A percentile compares a stretch with the other conserved stretches of the same genome.
Conservation (phyloP, 2,888 invertebrate genomes). For the Meloe dianella region DNA sequence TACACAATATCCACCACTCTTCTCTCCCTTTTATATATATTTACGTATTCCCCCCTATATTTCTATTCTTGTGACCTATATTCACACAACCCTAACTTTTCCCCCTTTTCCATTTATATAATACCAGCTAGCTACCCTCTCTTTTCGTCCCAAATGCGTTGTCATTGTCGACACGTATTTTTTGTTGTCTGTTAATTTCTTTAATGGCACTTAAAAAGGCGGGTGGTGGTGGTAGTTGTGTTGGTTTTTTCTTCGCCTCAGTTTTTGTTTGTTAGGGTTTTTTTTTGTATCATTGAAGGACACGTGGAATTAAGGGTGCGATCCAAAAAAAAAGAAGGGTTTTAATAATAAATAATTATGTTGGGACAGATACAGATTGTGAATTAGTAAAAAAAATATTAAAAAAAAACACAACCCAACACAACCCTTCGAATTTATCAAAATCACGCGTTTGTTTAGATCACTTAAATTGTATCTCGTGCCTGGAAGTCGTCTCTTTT, state of each 20-base stretch:
- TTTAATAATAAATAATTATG: neutral
- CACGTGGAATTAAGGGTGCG: neutral
- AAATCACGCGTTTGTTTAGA: too few relatives aligned
- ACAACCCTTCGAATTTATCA: too few relatives aligned
- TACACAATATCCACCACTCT: too few relatives aligned
- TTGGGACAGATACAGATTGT: neutral
- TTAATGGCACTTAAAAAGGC: slow-evolving; percentile 43
- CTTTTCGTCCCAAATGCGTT: neutral
- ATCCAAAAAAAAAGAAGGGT: neutral
- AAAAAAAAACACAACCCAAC: too few relatives aligned
- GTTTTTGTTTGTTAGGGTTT: slow-evolving; percentile 17
- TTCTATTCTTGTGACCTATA: slow-evolving; percentile 4
- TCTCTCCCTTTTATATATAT: slow-evolving; percentile 15
- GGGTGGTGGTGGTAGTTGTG: slow-evolving; percentile 22
- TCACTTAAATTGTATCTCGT: too few relatives aligned
- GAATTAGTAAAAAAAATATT: neutral
- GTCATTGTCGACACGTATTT: slow-evolving; percentile 22
- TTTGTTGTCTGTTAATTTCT: slow-evolving; percentile 41
- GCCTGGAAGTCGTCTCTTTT: too few relatives aligned
- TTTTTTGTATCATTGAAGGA: slow-evolving; percentile 6
- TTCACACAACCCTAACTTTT: slow-evolving; percentile 2
- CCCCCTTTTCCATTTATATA: neutral
- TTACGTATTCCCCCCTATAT: neutral
- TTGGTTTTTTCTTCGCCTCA: slow-evolving; percentile 21
- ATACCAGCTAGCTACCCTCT: too few relatives aligned